These are phyloP conservation scores for Trissolcus japonicus DNA, from an alignment of 2,888 invertebrate species.

Conservation along the genomic window DNA sequence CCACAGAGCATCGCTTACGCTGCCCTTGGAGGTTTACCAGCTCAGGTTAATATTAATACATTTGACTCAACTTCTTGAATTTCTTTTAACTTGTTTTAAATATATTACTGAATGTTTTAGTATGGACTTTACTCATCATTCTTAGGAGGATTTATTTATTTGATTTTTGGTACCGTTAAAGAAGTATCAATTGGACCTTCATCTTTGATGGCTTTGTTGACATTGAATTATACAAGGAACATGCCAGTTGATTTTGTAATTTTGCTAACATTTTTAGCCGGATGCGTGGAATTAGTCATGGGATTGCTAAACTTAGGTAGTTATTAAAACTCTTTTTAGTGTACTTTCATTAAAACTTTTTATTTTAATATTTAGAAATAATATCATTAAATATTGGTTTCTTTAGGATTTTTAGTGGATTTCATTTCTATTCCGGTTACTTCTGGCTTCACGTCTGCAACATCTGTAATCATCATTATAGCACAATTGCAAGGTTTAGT, in stretches of 20 bases:
- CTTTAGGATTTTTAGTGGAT: conserved; percentile 87
- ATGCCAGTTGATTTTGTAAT: conserved; percentile 85
- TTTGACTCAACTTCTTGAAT: background rate
- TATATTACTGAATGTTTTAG: conserved; percentile 71
- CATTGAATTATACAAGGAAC: conserved; percentile 83
- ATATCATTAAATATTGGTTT: background rate
- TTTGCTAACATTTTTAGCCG: conserved; percentile 86
- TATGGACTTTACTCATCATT: conserved; percentile 93
- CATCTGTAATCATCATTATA: conserved; percentile 86
- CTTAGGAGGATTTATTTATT: conserved; percentile 82
- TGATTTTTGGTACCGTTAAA: conserved; percentile 90
- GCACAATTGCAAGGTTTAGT: conserved; percentile 86
- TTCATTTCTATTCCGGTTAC: conserved; percentile 90
- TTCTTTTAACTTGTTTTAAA: too few species aligned
- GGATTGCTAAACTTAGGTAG: conserved; percentile 88
- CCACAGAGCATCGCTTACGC: conserved; percentile 96
- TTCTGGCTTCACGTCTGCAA: conserved; percentile 90
- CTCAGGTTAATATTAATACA: conserved; percentile 78
- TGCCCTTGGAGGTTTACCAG: conserved; percentile 87
- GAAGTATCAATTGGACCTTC: conserved; percentile 95
- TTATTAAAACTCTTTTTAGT: background rate
- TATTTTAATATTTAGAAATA: background rate
- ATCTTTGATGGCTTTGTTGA: conserved; percentile 92
- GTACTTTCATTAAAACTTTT: background rate
- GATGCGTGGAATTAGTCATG: conserved; percentile 87